Conservation (phyloP, 2,113 vertebrate genomes). For the Cinclus cinclus region DNA sequence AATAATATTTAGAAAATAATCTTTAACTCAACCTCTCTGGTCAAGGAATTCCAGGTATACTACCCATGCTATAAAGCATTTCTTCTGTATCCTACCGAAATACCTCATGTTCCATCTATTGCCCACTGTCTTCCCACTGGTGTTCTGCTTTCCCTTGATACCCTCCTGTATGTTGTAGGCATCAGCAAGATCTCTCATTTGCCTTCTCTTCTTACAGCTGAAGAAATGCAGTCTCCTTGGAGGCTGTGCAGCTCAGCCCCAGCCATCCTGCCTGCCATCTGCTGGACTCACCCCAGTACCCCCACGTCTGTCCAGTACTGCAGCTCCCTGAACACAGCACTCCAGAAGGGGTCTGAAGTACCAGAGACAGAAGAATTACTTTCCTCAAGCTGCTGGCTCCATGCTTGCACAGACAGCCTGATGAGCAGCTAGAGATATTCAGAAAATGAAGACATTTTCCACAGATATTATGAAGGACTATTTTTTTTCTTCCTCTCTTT, state of each 20-base stretch:
- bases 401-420: neutral
- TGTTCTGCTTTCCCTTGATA: neutral
- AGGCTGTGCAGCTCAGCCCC: neutral
- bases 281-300: neutral
- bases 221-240: neutral
- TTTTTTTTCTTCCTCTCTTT: neutral
- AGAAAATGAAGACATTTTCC: neutral
- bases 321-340: neutral
- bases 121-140: neutral
- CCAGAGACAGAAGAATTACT: neutral
- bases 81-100: neutral
- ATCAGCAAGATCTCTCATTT: neutral
- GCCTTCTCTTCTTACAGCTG: neutral
- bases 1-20: neutral
- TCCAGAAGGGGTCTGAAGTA: neutral
- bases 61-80: neutral
- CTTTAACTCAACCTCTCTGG: neutral
- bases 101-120: neutral
- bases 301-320: rapidly evolving
- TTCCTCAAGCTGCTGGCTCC: neutral
- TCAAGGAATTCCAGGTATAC: neutral
- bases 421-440: neutral
- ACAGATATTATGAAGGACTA: neutral
- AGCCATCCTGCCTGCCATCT: too few relatives aligned
- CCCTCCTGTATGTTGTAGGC: neutral